Evolutionary conservation across 2,113 vertebrate genomes (phyloP).

Genomic region (Bothrops jararaca): DNA sequence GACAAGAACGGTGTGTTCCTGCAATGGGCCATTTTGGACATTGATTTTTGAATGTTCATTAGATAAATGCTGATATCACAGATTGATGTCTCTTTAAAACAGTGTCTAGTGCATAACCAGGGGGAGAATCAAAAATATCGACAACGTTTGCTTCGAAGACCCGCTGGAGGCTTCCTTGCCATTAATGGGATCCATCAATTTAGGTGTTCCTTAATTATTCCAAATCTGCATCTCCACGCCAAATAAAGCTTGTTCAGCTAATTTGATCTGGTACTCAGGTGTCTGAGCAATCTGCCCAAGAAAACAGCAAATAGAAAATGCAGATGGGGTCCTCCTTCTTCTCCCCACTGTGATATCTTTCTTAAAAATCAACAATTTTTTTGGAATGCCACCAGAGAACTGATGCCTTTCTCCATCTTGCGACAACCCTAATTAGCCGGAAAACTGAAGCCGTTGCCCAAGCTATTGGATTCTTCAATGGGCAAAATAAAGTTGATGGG

Average conservation of each 20-base stretch:
- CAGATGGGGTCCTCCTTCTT: constrained; percentile 54
- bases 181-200: constrained; percentile 82
- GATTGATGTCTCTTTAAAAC: constrained; percentile 99
- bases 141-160: constrained; percentile 76
- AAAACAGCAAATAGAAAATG: constrained; percentile 40
- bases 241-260: constrained; percentile 69
- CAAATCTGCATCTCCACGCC: constrained; percentile 78
- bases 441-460: constrained; percentile 48
- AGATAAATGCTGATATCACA: constrained; percentile 98
- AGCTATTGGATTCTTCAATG: constrained; percentile 59
- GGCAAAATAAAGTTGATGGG: constrained; percentile 76
- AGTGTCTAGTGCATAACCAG: constrained; percentile 83
- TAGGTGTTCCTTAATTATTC: constrained; percentile 88
- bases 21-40: constrained; percentile 78
- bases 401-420: constrained; percentile 57
- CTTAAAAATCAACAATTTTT: constrained; percentile 58
- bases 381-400: constrained; percentile 53
- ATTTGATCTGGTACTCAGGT: constrained; percentile 50
- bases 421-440: constrained; percentile 64
- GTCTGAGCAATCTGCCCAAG: constrained; percentile 35
- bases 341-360: constrained; percentile 39
- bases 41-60: constrained; percentile 95
- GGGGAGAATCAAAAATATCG: constrained; percentile 93
- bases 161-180: constrained; percentile 72
- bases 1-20: constrained; percentile 67